These are phyloP conservation scores for Tetranychus truncatus DNA, from an alignment of 2,888 invertebrate genomes.

Conservation along the genomic window DNA sequence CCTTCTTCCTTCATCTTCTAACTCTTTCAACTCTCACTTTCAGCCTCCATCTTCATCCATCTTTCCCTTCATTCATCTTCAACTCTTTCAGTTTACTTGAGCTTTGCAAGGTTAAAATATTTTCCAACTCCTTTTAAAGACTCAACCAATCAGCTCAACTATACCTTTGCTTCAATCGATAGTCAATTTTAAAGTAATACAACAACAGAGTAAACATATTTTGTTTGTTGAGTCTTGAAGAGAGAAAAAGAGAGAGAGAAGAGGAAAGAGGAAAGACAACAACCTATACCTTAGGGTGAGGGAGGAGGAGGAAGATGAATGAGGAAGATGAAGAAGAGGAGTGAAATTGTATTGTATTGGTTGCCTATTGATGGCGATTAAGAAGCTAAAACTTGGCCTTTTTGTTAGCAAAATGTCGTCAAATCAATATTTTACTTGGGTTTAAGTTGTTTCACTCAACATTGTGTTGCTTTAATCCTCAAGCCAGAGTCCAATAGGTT, in stretches of 20 bases:
- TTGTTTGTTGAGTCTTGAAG: too few relatives aligned
- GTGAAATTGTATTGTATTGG: neutral
- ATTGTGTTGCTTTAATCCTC: too few relatives aligned
- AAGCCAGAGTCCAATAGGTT: too few relatives aligned
- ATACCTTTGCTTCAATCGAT: neutral
- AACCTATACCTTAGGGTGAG: neutral
- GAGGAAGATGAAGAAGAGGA: neutral
- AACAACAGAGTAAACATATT: too few relatives aligned
- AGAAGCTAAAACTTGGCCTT: neutral
- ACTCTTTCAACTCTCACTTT: neutral
- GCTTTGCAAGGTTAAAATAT: too few relatives aligned
- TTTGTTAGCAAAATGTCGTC: neutral
- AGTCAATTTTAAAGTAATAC: too few relatives aligned
- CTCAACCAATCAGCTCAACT: neutral
- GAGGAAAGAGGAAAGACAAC: neutral
- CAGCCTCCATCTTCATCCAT: neutral
- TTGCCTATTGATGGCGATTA: neutral
- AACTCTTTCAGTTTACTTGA: neutral
- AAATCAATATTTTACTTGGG: too few relatives aligned
- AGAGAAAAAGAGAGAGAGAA: too few relatives aligned
- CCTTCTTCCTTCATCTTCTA: neutral
- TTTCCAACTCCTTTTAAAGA: too few relatives aligned
- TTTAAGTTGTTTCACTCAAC: too few relatives aligned
- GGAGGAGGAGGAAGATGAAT: neutral
- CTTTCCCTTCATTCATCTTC: neutral